Evolutionary conservation across 2,797 vertebrate genomes (phyloP), one percentile per base, ranked within the genome.

Genomic region (Myoxocephalus aenaeus): DNA sequence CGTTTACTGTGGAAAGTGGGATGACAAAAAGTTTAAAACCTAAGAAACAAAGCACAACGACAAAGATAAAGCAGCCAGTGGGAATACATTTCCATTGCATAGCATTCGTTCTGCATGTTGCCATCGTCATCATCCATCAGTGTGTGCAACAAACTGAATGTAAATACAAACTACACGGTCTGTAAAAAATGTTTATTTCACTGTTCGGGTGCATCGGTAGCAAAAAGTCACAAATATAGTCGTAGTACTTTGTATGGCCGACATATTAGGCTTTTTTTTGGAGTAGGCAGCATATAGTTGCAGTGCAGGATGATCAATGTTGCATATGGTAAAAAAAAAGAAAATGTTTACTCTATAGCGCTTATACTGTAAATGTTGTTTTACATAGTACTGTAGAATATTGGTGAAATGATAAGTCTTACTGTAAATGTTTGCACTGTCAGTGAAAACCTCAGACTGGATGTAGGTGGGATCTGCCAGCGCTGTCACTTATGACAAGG

Each of bases 171-270:
- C 76, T 65, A 81, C 84, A 61, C 48, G 62, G 74, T 62, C 73
- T 93, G 89, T 92, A 89, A 77, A 92, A 92, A 87, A 89, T 86
- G 86, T 90, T 86, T 65, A 89, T 75, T 85, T 86, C 77, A 75
- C 70, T 81, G 84, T 91, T 83, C 54, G 18, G 69, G 72, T 82
- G 61, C 70, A 81, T 76, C 53, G 50, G 70, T 85, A 83, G 78
- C 63, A 65, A 68, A 65, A 66, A 58, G 69, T 83, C 81, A 70
- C 75, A 46, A 62, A 50, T 87, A 62, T 89, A 70, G 79, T 86
- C 58, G 51, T 79, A 80, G 75, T 71, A 65, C 61, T 71, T 81
- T 65, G 51, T 25, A 65, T 54, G 65, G 84, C 81, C 54, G 15
- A 77, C 59, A 59, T 86, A 68, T 57, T 12, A 75, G 75, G 76